A percentile compares a stretch with the other conserved stretches of the same genome.
Evolutionary conservation across 2,888 invertebrate genomes (phyloP).

Genomic region (Drosophila niveifrons): DNA sequence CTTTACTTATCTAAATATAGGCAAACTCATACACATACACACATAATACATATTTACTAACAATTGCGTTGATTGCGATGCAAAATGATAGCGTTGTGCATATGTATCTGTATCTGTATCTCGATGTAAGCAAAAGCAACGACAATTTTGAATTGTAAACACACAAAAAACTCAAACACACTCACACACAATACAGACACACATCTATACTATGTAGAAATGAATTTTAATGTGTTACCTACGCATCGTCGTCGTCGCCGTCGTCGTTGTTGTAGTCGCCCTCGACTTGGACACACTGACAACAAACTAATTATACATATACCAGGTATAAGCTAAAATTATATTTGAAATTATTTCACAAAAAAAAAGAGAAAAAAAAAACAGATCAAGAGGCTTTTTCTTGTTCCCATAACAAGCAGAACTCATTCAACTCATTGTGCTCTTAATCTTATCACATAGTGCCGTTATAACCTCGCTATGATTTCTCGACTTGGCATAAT

Average conservation of each 20-base stretch:
- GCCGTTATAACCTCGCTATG: conserved; percentile 44
- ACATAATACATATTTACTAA: conserved; percentile 50
- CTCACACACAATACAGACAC: conserved; percentile 23
- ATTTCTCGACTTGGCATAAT: conserved; percentile 86
- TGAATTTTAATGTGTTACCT: conserved; percentile 76
- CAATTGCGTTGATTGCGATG: conserved; percentile 42
- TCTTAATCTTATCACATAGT: conserved; percentile 19
- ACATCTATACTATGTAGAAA: conserved; percentile 67
- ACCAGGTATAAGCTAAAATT: conserved; percentile 75
- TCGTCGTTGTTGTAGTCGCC: conserved; percentile 46
- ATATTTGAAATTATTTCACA: conserved; percentile 76
- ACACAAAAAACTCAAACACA: conserved; percentile 26
- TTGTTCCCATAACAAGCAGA: background rate
- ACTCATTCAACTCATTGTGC: background rate
- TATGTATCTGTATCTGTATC: conserved; percentile 48
- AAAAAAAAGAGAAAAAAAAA: conserved; percentile 42
- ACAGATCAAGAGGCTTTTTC: background rate
- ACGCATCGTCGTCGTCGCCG: conserved; percentile 55
- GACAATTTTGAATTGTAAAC: conserved; percentile 63
- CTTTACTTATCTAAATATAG: conserved; percentile 53
- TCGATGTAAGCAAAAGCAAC: conserved; percentile 55
- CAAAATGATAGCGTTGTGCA: conserved; percentile 47
- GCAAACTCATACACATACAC: conserved; percentile 26
- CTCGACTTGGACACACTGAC: conserved; percentile 67
- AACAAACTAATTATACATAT: conserved; percentile 68